Base-by-base conservation (phyloP, 2,888 invertebrate genomes). In the Drosophila cognata region DNA sequence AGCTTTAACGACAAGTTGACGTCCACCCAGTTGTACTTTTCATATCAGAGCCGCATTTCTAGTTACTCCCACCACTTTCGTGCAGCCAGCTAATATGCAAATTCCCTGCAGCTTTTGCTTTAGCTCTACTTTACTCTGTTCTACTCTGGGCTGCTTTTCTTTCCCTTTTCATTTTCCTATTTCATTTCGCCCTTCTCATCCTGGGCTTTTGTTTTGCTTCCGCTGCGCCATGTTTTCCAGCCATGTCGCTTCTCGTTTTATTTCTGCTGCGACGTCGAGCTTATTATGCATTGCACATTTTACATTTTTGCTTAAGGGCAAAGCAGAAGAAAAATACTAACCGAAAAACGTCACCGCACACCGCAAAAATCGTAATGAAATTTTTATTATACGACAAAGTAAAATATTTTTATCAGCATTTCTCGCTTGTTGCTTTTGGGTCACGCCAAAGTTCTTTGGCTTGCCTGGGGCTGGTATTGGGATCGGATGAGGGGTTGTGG, bases 281-380 rank as follows among this genome's bases (percentile, higher is more conserved):
- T 89, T 87, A 87, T 87, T 87, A 89, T 87, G 89, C 89, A 89
- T 89, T 84, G 88, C 89, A 88, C 89, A 88, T 89, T 89, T 88
- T 79, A 84, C 88, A 85, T 88, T 88, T 82, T 83, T 79, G 61
- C 81, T 79, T 74, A 70, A 78, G 71, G 66, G 48, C 61, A 18
- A 52, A 41, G n/a, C 36, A 35, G 48, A 56, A 43, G 31, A 63
- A 57, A 72, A 71, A 48, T 58, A 33, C 50, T 55, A 60, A 74
- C 33, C 33, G 50, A 46, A 64, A 52, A 51, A 60, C 62, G 63
- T 33, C 38, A 50, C 59, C 65, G 71, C 73, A 72, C 82, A 88
- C 89, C 83, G 86, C 88, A 88, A 89, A 89, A 88, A 82, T 89
- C 82, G 88, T 89, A 89, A 88, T 88, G 89, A 88, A 87, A 88